phyloP scores from a whole-genome alignment of 2,888 invertebrate species.

The Seira musarum region DNA sequence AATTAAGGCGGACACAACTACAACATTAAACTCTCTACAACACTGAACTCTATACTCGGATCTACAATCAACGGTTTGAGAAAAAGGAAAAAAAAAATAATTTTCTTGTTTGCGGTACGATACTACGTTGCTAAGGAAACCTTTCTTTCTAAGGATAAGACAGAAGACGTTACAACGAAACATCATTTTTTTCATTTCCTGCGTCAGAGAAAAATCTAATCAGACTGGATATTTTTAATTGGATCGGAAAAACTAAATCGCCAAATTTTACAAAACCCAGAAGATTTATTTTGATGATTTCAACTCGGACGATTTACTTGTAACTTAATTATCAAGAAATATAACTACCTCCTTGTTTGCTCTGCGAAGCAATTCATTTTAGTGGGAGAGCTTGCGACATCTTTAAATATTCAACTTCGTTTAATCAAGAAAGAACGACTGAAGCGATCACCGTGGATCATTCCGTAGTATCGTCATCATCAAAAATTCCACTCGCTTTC shows the following conservation, averaged over 20 bases:
- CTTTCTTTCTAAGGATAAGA: neutral
- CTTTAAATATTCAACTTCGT: too few species aligned
- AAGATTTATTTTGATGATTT: neutral
- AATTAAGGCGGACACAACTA: slow-evolving; percentile 32
- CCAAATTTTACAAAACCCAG: neutral
- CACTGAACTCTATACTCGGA: neutral
- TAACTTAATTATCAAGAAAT: too few species aligned
- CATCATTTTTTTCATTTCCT: neutral
- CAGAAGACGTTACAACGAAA: neutral
- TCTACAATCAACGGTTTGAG: neutral
- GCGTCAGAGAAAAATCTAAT: neutral
- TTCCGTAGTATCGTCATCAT: too few species aligned
- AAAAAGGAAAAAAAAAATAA: neutral
- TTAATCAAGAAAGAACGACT: too few species aligned
- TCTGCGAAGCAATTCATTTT: too few species aligned
- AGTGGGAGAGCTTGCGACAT: too few species aligned
- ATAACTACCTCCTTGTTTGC: too few species aligned
- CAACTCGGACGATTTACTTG: neutral
- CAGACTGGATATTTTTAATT: slow-evolving; percentile 10
- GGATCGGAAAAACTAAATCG: neutral
- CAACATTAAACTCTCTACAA: neutral
- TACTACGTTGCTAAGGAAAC: neutral
- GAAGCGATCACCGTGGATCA: too few species aligned
- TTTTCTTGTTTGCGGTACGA: neutral
- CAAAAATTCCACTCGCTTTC: too few species aligned